These are phyloP conservation scores for Oceanodroma tethys DNA, from an alignment of 2,113 vertebrate species.

Conservation along the genomic window DNA sequence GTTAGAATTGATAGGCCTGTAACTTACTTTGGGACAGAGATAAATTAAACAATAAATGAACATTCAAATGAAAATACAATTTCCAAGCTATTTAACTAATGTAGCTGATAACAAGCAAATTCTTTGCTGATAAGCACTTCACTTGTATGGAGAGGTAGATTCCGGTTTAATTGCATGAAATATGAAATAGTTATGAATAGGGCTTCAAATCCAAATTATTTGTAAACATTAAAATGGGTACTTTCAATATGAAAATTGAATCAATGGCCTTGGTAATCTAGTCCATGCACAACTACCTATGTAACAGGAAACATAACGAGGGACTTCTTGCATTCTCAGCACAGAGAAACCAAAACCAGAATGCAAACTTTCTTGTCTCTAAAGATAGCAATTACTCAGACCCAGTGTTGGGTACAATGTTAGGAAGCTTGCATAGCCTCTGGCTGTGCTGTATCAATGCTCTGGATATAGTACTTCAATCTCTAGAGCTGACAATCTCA, in stretches of 20 bases:
- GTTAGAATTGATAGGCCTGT: not conserved
- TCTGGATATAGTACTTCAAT: not conserved
- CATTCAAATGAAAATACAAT: not conserved
- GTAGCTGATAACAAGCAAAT: not conserved
- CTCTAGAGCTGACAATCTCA: not conserved
- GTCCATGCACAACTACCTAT: not conserved
- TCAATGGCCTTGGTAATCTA: not conserved
- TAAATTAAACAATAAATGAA: not conserved
- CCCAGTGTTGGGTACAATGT: fast-evolving
- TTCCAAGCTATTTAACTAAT: not conserved
- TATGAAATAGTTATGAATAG: not conserved
- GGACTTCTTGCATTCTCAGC: not conserved
- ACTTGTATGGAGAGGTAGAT: not conserved
- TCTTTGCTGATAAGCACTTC: not conserved
- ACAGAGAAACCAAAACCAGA: not conserved
- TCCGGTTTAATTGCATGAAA: not conserved
- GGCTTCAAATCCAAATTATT: not conserved
- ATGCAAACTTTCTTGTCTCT: not conserved
- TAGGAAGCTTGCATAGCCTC: not conserved
- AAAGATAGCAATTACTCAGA: not conserved
- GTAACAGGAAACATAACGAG: not conserved
- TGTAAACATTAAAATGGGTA: not conserved
- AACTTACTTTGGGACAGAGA: not conserved
- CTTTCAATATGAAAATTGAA: not conserved
- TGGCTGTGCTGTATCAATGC: not conserved